phyloP scores from a whole-genome alignment of 2,113 vertebrate species.

The Ceratotherium simum region DNA sequence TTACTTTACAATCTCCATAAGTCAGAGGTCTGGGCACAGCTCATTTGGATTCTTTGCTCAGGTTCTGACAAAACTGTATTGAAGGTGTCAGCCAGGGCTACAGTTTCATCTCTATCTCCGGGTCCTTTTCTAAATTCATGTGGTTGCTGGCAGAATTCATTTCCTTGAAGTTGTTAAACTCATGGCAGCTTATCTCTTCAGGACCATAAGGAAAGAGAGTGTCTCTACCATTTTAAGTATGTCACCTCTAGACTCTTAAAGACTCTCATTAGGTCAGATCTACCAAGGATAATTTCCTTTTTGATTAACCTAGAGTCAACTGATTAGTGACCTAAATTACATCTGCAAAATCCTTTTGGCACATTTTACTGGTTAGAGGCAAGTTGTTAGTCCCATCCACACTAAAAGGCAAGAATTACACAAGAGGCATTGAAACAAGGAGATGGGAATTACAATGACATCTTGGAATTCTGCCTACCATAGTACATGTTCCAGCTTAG shows the following conservation, averaged over 20 bases:
- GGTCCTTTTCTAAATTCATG: background rate
- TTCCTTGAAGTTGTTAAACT: background rate
- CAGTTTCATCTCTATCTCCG: background rate
- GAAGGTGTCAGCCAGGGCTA: too few species aligned
- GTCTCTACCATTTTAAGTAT: background rate
- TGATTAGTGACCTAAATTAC: background rate
- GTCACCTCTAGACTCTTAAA: background rate
- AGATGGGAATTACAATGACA: background rate
- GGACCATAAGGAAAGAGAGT: background rate
- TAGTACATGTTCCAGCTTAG: background rate
- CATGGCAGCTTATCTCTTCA: background rate
- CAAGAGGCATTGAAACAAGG: background rate
- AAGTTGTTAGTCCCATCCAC: background rate
- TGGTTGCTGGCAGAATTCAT: background rate
- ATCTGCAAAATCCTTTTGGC: background rate
- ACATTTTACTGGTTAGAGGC: background rate
- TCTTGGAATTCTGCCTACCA: background rate
- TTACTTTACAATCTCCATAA: background rate
- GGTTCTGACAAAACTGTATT: background rate
- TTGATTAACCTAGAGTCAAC: background rate
- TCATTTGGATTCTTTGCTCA: background rate
- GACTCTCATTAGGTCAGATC: background rate
- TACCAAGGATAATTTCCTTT: background rate
- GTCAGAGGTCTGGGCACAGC: background rate
- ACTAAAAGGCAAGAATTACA: background rate